Evolutionary conservation across 2,888 invertebrate species (phyloP), one percentile per base, ranked within the genome.

Genomic region (Orgyia antiqua): DNA sequence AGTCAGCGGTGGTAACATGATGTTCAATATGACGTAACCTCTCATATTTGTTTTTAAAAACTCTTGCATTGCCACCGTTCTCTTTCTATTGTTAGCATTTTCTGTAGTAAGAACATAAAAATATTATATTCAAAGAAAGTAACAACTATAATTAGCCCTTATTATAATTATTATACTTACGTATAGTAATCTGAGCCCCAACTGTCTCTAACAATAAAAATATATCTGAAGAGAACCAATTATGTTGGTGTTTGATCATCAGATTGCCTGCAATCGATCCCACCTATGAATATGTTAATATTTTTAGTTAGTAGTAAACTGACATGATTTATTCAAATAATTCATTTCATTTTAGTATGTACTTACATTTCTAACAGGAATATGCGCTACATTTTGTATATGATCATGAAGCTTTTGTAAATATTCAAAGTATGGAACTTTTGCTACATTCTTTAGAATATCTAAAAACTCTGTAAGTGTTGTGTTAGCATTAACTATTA

Each of bases 241-340:
- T 80, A 44, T 91, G 82, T 4, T 75, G 48, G 51, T 92, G 88
- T 62, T 93, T 93, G 36, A 92, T 84, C 71, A 89, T 88, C 30
- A 93, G 64, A 58, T 93, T 93, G 0, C 93, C 93, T 21, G 90
- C 93, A 41, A 93, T 70, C 1, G 90, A 90, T 20, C 90, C 93
- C 36, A 87, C 80, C 90, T 90, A 56, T 69, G 49, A 31, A 28
- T 13, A 13, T 2, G 21, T n/a, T n/a, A n/a, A n/a, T n/a, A n/a
- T n/a, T n/a, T n/a, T n/a, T n/a, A n/a, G n/a, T n/a, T n/a, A n/a
- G 4, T 11, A 11, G 10, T 12, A 24, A 24, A 4, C 24, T 10
- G 1, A 12, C 4, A 12, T 12, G 13, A 12, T 12, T 2, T 8
- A 2, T 10, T 10, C n/a, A n/a, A n/a, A n/a, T n/a, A n/a, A n/a